A percentile compares a stretch with the other conserved stretches of the same genome.
phyloP scores from a whole-genome alignment of 2,797 vertebrate genomes.

The Basileuterus tristriatus region DNA sequence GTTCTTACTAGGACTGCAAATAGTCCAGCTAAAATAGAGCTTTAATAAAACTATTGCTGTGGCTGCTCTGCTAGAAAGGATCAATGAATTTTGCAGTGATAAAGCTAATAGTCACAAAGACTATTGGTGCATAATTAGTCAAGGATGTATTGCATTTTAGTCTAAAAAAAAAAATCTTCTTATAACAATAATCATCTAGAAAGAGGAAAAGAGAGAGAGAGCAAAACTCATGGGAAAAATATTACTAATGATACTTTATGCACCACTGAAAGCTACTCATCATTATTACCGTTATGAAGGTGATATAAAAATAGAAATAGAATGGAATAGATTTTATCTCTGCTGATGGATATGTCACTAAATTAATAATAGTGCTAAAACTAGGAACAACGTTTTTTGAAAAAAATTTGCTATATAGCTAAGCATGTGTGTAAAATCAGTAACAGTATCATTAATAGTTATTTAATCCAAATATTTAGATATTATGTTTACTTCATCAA shows the following conservation, averaged over 20 bases:
- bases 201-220: neutral
- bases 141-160: neutral
- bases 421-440: neutral
- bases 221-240: neutral
- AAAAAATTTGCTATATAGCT: neutral
- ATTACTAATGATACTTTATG: neutral
- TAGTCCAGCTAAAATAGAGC: neutral
- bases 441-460: neutral
- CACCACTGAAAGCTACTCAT: neutral
- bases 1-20: neutral
- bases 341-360: neutral
- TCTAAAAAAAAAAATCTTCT: neutral
- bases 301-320: conserved; percentile 24
- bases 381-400: neutral
- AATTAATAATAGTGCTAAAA: conserved; percentile 8
- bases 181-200: neutral
- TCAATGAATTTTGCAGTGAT: neutral
- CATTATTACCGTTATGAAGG: neutral
- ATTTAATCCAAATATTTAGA: neutral
- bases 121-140: neutral
- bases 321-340: neutral
- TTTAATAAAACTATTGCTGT: neutral
- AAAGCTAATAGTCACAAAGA: neutral
- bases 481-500: neutral
- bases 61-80: neutral